Evolutionary conservation across 2,797 vertebrate genomes (phyloP).

Genomic region (Merluccius polli): DNA sequence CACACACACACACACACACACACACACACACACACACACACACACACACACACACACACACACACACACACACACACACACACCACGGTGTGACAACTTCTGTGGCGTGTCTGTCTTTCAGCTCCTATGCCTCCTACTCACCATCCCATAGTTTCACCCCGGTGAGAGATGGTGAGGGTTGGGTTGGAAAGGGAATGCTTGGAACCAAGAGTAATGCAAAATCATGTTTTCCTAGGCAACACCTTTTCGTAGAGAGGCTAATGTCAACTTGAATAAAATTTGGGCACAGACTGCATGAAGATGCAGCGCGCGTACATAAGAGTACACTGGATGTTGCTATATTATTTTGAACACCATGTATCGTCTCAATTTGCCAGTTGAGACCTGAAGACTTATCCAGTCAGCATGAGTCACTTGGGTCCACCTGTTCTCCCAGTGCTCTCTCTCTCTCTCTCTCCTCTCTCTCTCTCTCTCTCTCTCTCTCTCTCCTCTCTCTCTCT

Average conservation of each 20-base stretch:
- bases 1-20: not conserved
- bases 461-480: too few relatives aligned
- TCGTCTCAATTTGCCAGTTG: not conserved
- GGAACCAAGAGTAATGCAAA: conserved; percentile 19
- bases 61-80: not conserved
- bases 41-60: not conserved
- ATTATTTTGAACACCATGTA: not conserved
- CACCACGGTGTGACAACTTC: conserved; percentile 39
- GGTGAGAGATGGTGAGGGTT: conserved; percentile 49
- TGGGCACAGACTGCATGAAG: too few relatives aligned
- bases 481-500: too few relatives aligned
- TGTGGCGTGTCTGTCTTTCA: conserved; percentile 41
- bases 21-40: not conserved
- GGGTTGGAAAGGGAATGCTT: conserved; percentile 37
- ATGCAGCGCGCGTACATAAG: not conserved
- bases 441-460: too few relatives aligned
- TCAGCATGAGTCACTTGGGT: not conserved
- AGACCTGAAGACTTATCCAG: not conserved
- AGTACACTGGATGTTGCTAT: not conserved
- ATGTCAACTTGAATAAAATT: not conserved
- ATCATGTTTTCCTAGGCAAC: not conserved
- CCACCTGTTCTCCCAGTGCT: not conserved
- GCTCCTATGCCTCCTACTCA: conserved; percentile 23
- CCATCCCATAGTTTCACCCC: conserved; percentile 55
- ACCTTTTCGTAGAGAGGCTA: conserved; percentile 1